Evolutionary conservation across 2,888 invertebrate species (phyloP).

Genomic region (Xestia c-nigrum): DNA sequence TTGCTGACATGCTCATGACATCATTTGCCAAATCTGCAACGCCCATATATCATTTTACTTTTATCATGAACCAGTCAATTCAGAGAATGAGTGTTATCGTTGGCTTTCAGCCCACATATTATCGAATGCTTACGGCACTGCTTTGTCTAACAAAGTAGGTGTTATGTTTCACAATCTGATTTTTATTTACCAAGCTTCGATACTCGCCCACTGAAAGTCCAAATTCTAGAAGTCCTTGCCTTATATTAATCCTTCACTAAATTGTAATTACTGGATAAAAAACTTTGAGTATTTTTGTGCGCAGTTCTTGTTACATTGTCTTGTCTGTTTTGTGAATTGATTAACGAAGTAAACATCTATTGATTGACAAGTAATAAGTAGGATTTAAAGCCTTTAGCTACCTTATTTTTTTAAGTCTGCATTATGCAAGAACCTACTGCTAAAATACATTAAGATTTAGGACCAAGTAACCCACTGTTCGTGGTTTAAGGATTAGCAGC

Average conservation of each 20-base stretch:
- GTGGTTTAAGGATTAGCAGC: slow-evolving; percentile 30
- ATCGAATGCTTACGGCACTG: slow-evolving; percentile 56
- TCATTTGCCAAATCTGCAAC: slow-evolving; percentile 64
- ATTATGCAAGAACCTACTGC: background rate
- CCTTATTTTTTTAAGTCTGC: slow-evolving; percentile 2
- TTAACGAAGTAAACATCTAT: slow-evolving; percentile 26
- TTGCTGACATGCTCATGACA: slow-evolving; percentile 64
- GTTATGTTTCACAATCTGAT: slow-evolving; percentile 56
- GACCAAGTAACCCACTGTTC: background rate
- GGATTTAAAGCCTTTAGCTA: background rate
- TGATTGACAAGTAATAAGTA: slow-evolving; percentile 36
- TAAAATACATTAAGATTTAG: background rate
- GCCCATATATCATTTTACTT: slow-evolving; percentile 59
- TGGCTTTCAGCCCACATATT: slow-evolving; percentile 65
- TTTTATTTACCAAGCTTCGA: slow-evolving; percentile 58
- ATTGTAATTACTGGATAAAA: slow-evolving; percentile 37
- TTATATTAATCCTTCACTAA: slow-evolving; percentile 44
- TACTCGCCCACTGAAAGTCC: slow-evolving; percentile 51
- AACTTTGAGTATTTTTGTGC: slow-evolving; percentile 14
- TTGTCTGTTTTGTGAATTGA: slow-evolving; percentile 35
- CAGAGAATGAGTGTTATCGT: slow-evolving; percentile 56
- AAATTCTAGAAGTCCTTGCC: slow-evolving; percentile 45
- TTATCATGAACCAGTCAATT: slow-evolving; percentile 58
- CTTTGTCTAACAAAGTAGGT: slow-evolving; percentile 58
- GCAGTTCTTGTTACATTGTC: slow-evolving; percentile 39